These are phyloP conservation scores for Lasaia peninsularis DNA, from an alignment of 1,140 invertebrate species.

Conservation along the genomic window DNA sequence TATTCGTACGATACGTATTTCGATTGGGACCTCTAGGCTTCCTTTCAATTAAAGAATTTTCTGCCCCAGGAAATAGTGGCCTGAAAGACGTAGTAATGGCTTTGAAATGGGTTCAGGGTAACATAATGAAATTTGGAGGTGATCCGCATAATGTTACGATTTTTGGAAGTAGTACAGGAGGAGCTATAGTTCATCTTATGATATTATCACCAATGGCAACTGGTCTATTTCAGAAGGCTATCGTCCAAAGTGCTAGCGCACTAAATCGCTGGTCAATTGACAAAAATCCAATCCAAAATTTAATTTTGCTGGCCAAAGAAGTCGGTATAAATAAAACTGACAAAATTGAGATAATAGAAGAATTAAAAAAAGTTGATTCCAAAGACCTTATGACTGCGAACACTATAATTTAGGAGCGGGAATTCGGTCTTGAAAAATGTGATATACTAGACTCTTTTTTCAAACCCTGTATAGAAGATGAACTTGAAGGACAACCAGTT, in stretches of 20 bases:
- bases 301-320: constrained; percentile 44
- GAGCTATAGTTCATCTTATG: constrained; percentile 71
- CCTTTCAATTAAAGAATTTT: constrained; percentile 58
- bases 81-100: too few species aligned
- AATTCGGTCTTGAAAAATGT: too few species aligned
- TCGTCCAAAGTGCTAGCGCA: too few species aligned
- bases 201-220: too few species aligned
- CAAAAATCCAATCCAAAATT: constrained; percentile 45
- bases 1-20: constrained; percentile 55
- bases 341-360: constrained; percentile 44
- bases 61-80: constrained; percentile 79
- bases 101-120: constrained; percentile 81
- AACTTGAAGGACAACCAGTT: too few species aligned
- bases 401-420: constrained; percentile 30
- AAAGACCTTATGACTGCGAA: constrained; percentile 42
- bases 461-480: too few species aligned
- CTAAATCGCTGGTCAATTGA: too few species aligned
- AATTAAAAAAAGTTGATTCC: constrained; percentile 34
- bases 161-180: constrained; percentile 80
- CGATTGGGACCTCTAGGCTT: constrained; percentile 62
- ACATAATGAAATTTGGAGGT: constrained; percentile 79
- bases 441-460: too few species aligned
- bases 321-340: constrained; percentile 42
- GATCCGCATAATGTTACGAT: constrained; percentile 80
- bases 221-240: constrained; percentile 74